Percentiles rank a stretch among this genome's conserved stretches.
These are phyloP conservation scores for Colostygia pectinataria DNA, from an alignment of 2,888 invertebrate species.

Conservation along the genomic window DNA sequence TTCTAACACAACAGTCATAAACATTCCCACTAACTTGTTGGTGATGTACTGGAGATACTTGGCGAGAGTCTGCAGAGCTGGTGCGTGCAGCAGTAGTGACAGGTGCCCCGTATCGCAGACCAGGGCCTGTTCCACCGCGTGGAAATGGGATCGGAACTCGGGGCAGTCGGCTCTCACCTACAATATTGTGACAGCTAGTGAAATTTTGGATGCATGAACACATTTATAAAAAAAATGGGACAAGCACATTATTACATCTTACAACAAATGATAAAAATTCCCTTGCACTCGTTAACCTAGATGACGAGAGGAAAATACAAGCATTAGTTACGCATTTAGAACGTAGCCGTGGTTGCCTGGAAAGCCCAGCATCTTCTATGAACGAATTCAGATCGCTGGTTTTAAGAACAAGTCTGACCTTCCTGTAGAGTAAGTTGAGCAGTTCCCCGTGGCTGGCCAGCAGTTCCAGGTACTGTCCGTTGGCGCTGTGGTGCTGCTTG, in stretches of 20 bases:
- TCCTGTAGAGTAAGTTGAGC: slow-evolving; percentile 88
- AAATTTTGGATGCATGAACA: no score
- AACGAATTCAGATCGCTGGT: no score
- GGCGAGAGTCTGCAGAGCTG: slow-evolving; percentile 87
- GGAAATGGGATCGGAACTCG: slow-evolving; percentile 91
- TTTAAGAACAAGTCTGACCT: slow-evolving; percentile 84
- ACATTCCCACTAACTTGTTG: slow-evolving; percentile 85
- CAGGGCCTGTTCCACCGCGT: slow-evolving; percentile 90
- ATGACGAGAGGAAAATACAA: no score
- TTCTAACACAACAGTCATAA: no score
- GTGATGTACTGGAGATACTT: slow-evolving; percentile 86
- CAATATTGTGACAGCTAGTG: no score
- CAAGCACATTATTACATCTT: no score
- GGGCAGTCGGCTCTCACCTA: slow-evolving; percentile 92
- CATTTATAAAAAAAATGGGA: no score
- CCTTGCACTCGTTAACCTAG: no score
- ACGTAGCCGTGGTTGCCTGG: no score
- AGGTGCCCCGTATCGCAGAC: slow-evolving; percentile 85
- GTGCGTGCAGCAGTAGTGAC: slow-evolving; percentile 87
- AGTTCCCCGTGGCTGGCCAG: slow-evolving; percentile 87
- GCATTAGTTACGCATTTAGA: no score
- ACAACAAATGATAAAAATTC: no score
- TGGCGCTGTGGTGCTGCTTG: slow-evolving; percentile 87
- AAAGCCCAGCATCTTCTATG: no score
- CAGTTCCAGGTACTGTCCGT: slow-evolving; percentile 90